phyloP scores from a whole-genome alignment of 2,888 invertebrate species.

The Cheilosia soror region DNA sequence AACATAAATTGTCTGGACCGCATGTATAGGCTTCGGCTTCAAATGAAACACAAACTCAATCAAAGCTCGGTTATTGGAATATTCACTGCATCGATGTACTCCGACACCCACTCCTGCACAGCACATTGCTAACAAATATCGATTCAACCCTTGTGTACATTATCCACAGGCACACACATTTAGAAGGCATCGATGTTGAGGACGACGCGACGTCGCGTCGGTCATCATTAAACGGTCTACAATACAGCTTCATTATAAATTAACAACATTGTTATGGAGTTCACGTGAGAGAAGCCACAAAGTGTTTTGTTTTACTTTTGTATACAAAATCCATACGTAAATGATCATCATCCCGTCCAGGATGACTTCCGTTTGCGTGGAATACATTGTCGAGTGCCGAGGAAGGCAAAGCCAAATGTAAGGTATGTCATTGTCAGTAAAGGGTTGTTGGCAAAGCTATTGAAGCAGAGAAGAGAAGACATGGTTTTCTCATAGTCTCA shows the following conservation, averaged over 20 bases:
- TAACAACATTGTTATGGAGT: slow-evolving; percentile 68
- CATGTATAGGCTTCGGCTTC: slow-evolving; percentile 78
- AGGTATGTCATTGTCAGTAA: slow-evolving; percentile 28
- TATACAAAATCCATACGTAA: slow-evolving; percentile 6
- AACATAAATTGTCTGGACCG: slow-evolving; percentile 82
- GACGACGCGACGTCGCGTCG: neutral
- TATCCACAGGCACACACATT: neutral
- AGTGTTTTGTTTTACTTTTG: slow-evolving; percentile 58
- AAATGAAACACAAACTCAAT: slow-evolving; percentile 58
- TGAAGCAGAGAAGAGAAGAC: slow-evolving; percentile 65
- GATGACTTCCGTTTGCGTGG: no score
- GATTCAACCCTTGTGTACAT: slow-evolving; percentile 49
- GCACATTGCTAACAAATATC: slow-evolving; percentile 40
- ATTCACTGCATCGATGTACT: slow-evolving; percentile 21
- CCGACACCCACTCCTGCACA: slow-evolving; percentile 5
- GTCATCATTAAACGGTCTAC: slow-evolving; percentile 63
- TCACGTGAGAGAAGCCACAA: slow-evolving; percentile 58
- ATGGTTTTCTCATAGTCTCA: slow-evolving; percentile 44
- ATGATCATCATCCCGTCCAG: neutral
- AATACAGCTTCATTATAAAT: slow-evolving; percentile 75
- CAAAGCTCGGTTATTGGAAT: slow-evolving; percentile 62
- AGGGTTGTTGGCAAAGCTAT: slow-evolving; percentile 52
- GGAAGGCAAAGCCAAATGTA: slow-evolving; percentile 33
- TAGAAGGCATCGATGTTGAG: neutral
- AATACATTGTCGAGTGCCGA: slow-evolving; percentile 21